Base-by-base conservation (phyloP, 2,113 vertebrate genomes). In the Talpa occidentalis region DNA sequence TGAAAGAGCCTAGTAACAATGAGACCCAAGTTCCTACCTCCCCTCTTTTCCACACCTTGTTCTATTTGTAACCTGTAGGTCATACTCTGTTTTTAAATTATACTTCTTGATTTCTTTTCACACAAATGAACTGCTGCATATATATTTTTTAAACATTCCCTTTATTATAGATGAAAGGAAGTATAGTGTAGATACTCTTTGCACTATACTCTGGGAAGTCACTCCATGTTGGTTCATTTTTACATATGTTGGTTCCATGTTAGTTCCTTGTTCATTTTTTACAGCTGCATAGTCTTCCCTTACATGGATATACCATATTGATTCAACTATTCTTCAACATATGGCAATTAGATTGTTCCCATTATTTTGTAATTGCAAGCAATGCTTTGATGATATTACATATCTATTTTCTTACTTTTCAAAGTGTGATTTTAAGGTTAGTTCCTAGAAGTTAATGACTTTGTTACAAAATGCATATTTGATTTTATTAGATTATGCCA, bases 131-230 rank as follows among this genome's bases (percentile, higher is more conserved):
- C 12, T 69, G 52, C 32, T 70, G n/a, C 15, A 26, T 52, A 22
- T 59, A 32, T 83, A 21, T 69, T 49, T 70, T 84, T 35, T 92
- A 52, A 40, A 9, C 7, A 42, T 86, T 32, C 17, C 42, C 12
- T 85, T 92, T 93, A 54, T 93, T 52, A 49, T 79, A 76, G 54
- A 47, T 56, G 32, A 89, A 93, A 82, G 26, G 52, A 21, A 56
- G 21, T 32, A 64, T 69, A 28, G 17, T 67, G 9, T 44, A 79
- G 59, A 60, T 81, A 54, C 3, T 66, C 47, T 72, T 82, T 82
- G 16, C 26, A n/a, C 47, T 76, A 30, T 56, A 42, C 83, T 49
- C 64, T 93, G 72, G 79, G 66, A 62, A 79, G 80, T 88, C 49
- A 56, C 12, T 74, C 17, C 26, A 16, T 93, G 6, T 91, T 79